Evolutionary conservation across 2,113 vertebrate species (phyloP).

Genomic region (Cavia aperea): DNA sequence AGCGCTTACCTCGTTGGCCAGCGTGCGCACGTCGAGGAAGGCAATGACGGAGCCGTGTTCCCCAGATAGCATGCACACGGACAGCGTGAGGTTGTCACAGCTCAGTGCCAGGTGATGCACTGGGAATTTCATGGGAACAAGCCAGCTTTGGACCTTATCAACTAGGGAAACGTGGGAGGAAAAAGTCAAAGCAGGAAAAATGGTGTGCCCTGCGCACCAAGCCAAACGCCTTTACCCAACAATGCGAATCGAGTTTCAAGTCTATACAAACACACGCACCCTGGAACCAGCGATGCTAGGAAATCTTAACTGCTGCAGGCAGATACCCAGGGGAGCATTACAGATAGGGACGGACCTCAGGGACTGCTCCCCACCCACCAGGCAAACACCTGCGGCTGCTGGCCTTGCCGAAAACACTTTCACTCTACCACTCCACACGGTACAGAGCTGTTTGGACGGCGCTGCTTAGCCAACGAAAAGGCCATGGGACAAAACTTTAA

Average conservation of each 20-base stretch:
- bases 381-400: neutral
- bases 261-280: neutral
- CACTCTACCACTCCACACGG: neutral
- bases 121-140: constrained; percentile 79
- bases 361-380: neutral
- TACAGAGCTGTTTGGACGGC: neutral
- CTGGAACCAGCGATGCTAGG: neutral
- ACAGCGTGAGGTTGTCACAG: constrained; percentile 90
- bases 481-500: neutral
- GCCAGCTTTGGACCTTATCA: constrained; percentile 77
- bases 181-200: constrained; percentile 32
- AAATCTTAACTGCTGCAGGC: neutral
- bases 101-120: constrained; percentile 91
- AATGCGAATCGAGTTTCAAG: neutral
- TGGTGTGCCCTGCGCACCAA: neutral
- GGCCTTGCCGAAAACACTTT: neutral
- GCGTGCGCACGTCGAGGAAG: constrained; percentile 92
- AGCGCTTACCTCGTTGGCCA: constrained; percentile 86
- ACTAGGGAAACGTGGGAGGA: constrained; percentile 74
- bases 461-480: neutral
- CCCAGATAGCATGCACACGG: constrained; percentile 82
- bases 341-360: neutral
- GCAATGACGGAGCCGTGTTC: constrained; percentile 79
- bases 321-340: too few relatives aligned
- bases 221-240: neutral